Conservation (phyloP, 1,140 invertebrate genomes). For the Orchesella cincta region DNA sequence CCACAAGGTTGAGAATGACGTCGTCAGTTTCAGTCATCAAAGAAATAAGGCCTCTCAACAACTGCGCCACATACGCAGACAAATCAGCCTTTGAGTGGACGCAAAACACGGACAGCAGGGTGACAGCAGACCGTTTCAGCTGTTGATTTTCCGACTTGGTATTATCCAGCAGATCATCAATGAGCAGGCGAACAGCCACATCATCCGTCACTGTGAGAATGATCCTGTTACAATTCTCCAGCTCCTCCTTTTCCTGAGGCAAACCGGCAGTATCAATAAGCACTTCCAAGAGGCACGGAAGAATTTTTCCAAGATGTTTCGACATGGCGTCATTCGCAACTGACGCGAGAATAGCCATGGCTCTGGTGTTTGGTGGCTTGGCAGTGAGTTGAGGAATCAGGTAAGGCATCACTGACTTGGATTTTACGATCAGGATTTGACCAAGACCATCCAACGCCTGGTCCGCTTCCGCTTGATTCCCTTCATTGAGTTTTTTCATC, state of each 20-base stretch:
- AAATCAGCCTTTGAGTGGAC: slow-evolving; percentile 83
- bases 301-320: slow-evolving; percentile 83
- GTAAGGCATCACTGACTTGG: slow-evolving; percentile 90
- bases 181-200: slow-evolving; percentile 79
- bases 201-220: slow-evolving; percentile 87
- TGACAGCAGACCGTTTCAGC: slow-evolving; percentile 74
- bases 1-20: slow-evolving; percentile 78
- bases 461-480: slow-evolving; percentile 73
- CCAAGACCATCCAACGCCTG: slow-evolving; percentile 89
- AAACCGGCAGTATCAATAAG: slow-evolving; percentile 70
- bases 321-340: slow-evolving; percentile 92
- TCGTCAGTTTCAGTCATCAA: slow-evolving; percentile 79
- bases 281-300: slow-evolving; percentile 83
- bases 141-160: slow-evolving; percentile 65
- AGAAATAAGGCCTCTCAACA: slow-evolving; percentile 82
- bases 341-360: slow-evolving; percentile 85
- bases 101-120: slow-evolving; percentile 87
- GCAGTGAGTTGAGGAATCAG: slow-evolving; percentile 90
- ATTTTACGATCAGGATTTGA: slow-evolving; percentile 96
- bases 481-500: slow-evolving; percentile 72
- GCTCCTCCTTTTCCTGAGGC: slow-evolving; percentile 63
- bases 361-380: slow-evolving; percentile 78
- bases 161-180: slow-evolving; percentile 85
- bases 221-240: slow-evolving; percentile 75
- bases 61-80: slow-evolving; percentile 79